A percentile compares a stretch with the other conserved stretches of the same genome.
Evolutionary conservation across 2,113 vertebrate genomes (phyloP).

Genomic region (Grus americana): DNA sequence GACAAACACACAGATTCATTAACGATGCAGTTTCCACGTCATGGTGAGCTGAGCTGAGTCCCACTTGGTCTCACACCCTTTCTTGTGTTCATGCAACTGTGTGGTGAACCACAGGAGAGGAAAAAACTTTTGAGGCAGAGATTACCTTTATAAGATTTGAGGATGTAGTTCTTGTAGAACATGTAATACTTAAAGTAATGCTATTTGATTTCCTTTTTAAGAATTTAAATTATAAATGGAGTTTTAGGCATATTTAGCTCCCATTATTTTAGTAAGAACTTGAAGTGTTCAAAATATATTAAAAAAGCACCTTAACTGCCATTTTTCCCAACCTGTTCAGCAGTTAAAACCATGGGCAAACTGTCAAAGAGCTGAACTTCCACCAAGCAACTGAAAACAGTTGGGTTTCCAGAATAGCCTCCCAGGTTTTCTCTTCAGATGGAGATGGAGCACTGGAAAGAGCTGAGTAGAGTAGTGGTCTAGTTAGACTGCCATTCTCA

Average conservation of each 20-base stretch:
- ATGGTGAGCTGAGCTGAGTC: background rate
- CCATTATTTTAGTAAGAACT: background rate
- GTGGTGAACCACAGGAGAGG: background rate
- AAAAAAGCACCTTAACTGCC: background rate
- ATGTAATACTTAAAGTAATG: background rate
- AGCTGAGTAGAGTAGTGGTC: background rate
- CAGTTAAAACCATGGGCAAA: background rate
- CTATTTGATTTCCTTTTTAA: background rate
- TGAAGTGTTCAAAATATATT: background rate
- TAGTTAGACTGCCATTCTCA: background rate
- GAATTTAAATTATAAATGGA: background rate
- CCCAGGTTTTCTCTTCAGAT: background rate
- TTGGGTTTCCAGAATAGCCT: background rate
- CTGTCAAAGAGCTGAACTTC: background rate
- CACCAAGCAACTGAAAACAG: background rate
- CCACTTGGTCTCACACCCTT: background rate
- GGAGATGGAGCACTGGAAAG: background rate
- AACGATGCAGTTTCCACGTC: background rate
- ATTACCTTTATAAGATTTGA: background rate
- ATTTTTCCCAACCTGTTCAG: background rate
- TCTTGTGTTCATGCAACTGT: background rate
- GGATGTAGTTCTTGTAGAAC: background rate
- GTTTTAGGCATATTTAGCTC: background rate
- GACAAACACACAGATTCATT: background rate
- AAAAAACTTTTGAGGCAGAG: background rate